phyloP scores from a whole-genome alignment of 2,797 vertebrate species.

The Heteromormyrus szaboi region DNA sequence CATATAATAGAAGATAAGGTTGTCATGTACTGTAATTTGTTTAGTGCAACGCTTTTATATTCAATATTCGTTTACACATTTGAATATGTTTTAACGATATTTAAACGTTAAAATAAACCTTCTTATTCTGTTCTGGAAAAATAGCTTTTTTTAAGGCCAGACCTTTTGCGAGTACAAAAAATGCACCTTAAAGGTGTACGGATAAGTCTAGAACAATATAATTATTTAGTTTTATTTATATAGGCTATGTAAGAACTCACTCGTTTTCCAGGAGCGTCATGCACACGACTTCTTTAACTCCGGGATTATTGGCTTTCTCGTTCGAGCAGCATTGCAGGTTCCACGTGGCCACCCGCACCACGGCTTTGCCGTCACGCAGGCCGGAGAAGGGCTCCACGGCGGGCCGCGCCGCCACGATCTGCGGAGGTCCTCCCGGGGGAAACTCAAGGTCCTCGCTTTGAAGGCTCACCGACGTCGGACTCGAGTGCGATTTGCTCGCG shows the following conservation, averaged over 20 bases:
- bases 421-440: conserved; percentile 76
- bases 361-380: conserved; percentile 70
- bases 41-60: not conserved
- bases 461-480: conserved; percentile 77
- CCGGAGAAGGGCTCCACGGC: conserved; percentile 67
- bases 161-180: not conserved
- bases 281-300: conserved; percentile 89
- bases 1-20: not conserved
- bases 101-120: not conserved
- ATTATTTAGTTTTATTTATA: not conserved
- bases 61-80: not conserved
- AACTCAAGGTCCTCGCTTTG: conserved; percentile 80
- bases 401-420: conserved; percentile 74
- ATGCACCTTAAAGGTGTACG: not conserved
- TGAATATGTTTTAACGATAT: not conserved
- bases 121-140: not conserved
- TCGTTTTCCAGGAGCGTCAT: conserved; percentile 93
- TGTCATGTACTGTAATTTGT: not conserved
- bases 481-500: conserved; percentile 71
- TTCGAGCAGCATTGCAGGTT: conserved; percentile 82
- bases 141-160: not conserved
- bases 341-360: conserved; percentile 84
- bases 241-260: conserved; percentile 53
- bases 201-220: not conserved
- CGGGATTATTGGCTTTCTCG: conserved; percentile 91